Base-by-base conservation (phyloP, 2,113 vertebrate species). In the Phalacrocorax carbo region DNA sequence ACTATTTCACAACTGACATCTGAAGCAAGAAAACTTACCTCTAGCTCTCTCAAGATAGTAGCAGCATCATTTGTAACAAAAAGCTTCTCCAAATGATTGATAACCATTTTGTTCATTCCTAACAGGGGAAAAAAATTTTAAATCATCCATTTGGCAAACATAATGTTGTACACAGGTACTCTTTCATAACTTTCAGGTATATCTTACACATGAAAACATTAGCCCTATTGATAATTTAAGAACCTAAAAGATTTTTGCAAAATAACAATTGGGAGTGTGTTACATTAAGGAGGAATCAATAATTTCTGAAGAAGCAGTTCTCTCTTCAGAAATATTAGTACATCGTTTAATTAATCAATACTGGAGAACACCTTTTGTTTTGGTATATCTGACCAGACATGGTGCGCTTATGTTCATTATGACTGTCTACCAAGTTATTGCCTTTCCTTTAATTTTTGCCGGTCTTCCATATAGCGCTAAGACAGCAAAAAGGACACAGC, bases 81-180 rank as follows among this genome's bases (percentile, higher is more conserved):
- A 90, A 99, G 98, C 88, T 99, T 99, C 97, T 99, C 99, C 97
- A 99, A 88, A 70, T 99, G 99, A 97, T 99, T 99, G 97, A 99
- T 99, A 94, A 99, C 99, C 99, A 99, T 99, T 98, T 99, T 99
- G 96, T 99, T 99, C 99, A 99, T 99, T 61, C 99, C 99, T 99
- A 87, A 60, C 65, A 16, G 25, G 7, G 6, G 13, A 26, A 38
- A 6, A 22, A 19, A 25, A 16, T 8, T 5, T 13, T 7, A 38
- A 75, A 36, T 13, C 1, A 77, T 40, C 32, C 5, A 22, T 76
- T 21, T 65, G 52, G 13, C 15, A 91, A 82, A 21, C 5, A 34
- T 1, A 1, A 52, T n/a, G 36, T 51, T 48, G 48, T 23, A 85
- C 13, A 68, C 5, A 52, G 34, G 86, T 12, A 66, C 3, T 11